phyloP scores from a whole-genome alignment of 92 coral and sea anemone genomes.

The Heliopora coerulea region DNA sequence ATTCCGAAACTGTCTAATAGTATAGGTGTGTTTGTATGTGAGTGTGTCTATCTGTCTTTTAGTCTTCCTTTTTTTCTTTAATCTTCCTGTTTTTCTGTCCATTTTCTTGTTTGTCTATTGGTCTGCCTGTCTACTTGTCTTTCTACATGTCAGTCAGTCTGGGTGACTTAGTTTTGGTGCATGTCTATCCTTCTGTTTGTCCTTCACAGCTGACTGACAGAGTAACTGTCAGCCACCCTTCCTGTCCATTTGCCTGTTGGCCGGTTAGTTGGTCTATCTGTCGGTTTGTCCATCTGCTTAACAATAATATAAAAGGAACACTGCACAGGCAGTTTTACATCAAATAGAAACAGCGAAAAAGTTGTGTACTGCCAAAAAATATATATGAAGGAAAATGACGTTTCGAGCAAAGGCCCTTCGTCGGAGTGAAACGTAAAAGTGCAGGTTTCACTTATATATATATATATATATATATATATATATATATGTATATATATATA shows the following conservation, averaged over 20 bases:
- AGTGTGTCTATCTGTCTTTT: not conserved
- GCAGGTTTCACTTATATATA: too few relatives aligned
- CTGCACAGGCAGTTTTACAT: too few relatives aligned
- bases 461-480: too few relatives aligned
- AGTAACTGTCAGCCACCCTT: not conserved
- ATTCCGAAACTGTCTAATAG: not conserved
- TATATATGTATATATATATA: too few relatives aligned
- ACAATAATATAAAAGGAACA: too few relatives aligned
- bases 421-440: too few relatives aligned
- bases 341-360: too few relatives aligned
- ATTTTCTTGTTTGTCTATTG: not conserved
- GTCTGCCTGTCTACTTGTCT: not conserved
- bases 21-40: too few relatives aligned
- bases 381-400: too few relatives aligned
- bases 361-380: too few relatives aligned
- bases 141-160: not conserved
- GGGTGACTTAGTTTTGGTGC: too few relatives aligned
- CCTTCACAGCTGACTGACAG: not conserved
- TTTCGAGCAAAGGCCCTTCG: too few relatives aligned
- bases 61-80: not conserved
- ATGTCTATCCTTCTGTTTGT: not conserved
- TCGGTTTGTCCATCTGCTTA: not conserved
- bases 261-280: not conserved
- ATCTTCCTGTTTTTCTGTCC: not conserved
- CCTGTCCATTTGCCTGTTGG: not conserved